Conservation (phyloP, 2,113 vertebrate genomes). For the Cyanoliseus patagonus region DNA sequence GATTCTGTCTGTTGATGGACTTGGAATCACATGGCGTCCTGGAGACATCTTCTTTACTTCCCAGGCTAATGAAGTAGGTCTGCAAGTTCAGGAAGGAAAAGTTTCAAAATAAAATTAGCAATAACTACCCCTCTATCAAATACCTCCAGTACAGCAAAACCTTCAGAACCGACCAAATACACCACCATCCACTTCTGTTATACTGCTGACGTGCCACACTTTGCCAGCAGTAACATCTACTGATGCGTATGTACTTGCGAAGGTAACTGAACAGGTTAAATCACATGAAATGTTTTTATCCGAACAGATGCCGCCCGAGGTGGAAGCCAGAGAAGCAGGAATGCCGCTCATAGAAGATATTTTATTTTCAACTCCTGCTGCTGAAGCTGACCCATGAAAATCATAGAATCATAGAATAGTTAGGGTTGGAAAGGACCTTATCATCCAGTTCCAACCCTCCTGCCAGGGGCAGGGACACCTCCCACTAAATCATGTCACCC, state of each 20-base stretch:
- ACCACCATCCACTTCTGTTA: background rate
- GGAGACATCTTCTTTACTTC: conserved; percentile 99
- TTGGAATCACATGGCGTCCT: conserved; percentile 94
- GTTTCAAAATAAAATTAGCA: background rate
- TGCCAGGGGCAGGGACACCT: too few species aligned
- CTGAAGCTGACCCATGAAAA: background rate
- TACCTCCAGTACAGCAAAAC: background rate
- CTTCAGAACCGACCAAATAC: background rate
- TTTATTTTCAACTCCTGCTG: background rate
- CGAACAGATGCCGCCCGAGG: background rate
- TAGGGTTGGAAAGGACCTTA: too few species aligned
- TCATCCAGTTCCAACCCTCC: too few species aligned
- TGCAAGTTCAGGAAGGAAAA: conserved; percentile 66
- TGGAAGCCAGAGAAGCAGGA: background rate
- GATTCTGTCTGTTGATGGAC: conserved; percentile 90
- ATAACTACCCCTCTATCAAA: background rate
- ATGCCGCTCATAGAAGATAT: background rate
- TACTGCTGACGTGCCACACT: background rate
- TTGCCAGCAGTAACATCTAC: background rate
- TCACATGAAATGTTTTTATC: background rate
- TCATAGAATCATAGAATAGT: background rate
- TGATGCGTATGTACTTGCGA: background rate
- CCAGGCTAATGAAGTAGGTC: conserved; percentile 97
- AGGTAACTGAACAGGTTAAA: background rate
- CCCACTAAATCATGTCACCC: too few species aligned